Conservation (phyloP, 2,113 vertebrate species). For the Chascanopsetta lugubris region DNA sequence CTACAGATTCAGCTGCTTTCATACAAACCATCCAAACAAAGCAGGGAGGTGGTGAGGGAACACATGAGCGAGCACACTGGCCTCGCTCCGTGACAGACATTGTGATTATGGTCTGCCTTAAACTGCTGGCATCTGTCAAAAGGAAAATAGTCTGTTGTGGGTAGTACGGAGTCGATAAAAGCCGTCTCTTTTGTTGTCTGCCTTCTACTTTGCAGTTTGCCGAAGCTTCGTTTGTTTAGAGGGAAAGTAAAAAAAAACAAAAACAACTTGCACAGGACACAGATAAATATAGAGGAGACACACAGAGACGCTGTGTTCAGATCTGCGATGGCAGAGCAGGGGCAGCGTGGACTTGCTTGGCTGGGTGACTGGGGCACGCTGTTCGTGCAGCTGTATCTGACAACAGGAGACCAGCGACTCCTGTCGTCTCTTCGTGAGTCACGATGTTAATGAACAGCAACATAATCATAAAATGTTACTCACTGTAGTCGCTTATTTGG, state of each 20-base stretch:
- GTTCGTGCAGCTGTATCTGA: neutral
- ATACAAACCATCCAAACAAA: slow-evolving; percentile 3
- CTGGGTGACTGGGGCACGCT: neutral
- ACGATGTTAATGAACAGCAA: neutral
- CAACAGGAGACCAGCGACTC: neutral
- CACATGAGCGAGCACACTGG: no score
- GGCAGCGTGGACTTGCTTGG: no score
- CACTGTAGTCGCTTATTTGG: neutral
- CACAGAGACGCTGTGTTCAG: neutral
- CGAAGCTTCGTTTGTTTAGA: neutral
- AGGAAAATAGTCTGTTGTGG: slow-evolving; percentile 9
- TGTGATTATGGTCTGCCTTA: slow-evolving; percentile 4
- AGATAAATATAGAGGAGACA: neutral
- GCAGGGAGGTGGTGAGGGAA: no score
- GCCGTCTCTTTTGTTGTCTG: slow-evolving; percentile 3
- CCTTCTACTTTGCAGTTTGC: slow-evolving; percentile 4
- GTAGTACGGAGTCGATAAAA: slow-evolving; percentile 7
- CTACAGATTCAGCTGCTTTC: neutral
- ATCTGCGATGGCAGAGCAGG: no score
- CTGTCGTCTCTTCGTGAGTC: neutral
- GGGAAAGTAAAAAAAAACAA: neutral
- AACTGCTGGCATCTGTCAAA: slow-evolving; percentile 15
- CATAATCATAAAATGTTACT: neutral
- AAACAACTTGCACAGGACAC: neutral
- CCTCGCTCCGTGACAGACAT: neutral